Conservation (phyloP, 92 coral and sea anemone genomes). For the Palythoa grandiflora region DNA sequence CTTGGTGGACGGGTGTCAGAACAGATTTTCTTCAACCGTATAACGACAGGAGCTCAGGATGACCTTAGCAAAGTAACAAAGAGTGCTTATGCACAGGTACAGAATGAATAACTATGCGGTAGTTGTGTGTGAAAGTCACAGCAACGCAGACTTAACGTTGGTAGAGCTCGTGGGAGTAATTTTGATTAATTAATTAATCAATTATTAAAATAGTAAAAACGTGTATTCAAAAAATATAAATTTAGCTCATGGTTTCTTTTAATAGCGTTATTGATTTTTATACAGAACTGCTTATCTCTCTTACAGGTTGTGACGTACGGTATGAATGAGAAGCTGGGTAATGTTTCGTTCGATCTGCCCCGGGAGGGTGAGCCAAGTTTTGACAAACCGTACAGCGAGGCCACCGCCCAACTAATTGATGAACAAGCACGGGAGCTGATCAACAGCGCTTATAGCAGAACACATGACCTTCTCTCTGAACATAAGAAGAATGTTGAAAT, state of each 20-base stretch:
- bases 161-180: no score
- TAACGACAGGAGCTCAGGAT: slow-evolving; percentile 99
- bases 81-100: slow-evolving; percentile 98
- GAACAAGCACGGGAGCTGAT: slow-evolving; percentile 99
- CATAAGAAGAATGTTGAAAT: slow-evolving; percentile 93
- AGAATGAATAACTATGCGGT: not conserved
- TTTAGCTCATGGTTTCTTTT: not conserved
- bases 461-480: slow-evolving; percentile 69
- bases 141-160: no score
- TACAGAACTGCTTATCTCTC: not conserved
- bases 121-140: no score
- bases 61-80: slow-evolving; percentile 98
- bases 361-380: slow-evolving; percentile 98
- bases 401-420: slow-evolving; percentile 99
- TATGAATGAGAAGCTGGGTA: slow-evolving; percentile 95
- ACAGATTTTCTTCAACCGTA: slow-evolving; percentile 94
- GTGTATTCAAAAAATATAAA: no score
- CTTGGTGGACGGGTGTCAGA: slow-evolving; percentile 99
- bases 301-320: slow-evolving; percentile 96
- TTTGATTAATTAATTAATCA: no score
- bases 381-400: slow-evolving; percentile 99
- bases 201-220: no score
- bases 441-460: slow-evolving; percentile 86
- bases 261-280: not conserved
- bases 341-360: slow-evolving; percentile 97